Evolutionary conservation across 2,888 invertebrate species (phyloP).

Genomic region (Timema podura): DNA sequence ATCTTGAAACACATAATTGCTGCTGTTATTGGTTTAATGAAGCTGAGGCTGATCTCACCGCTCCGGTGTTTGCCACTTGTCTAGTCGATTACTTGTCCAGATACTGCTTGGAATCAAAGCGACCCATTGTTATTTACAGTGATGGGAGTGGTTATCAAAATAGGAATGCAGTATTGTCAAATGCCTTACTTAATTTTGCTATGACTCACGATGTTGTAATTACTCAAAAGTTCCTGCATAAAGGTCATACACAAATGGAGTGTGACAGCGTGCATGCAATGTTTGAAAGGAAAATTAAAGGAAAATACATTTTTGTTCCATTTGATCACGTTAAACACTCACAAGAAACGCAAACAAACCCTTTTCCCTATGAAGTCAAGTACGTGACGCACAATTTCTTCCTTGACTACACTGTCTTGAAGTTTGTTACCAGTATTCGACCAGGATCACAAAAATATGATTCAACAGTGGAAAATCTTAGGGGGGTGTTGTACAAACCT

Average conservation of each 20-base stretch:
- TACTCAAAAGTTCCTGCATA: no score
- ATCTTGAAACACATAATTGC: not conserved
- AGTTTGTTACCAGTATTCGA: conserved; percentile 7
- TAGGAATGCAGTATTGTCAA: not conserved
- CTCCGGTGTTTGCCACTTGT: conserved; percentile 9
- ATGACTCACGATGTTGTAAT: not conserved
- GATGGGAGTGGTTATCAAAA: conserved; percentile 5
- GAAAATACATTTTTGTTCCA: no score
- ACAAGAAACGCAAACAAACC: not conserved
- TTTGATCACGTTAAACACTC: no score
- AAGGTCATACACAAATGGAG: no score
- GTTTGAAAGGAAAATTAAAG: no score
- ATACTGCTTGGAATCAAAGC: not conserved
- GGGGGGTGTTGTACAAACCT: not conserved
- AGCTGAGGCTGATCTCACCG: conserved; percentile 2
- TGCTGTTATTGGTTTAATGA: conserved; percentile 7
- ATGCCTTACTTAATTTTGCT: conserved; percentile 4
- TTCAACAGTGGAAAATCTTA: not conserved
- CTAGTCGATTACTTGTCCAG: not conserved
- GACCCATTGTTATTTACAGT: conserved; percentile 1
- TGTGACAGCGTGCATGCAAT: no score
- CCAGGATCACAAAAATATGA: conserved; percentile 2
- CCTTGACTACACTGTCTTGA: conserved; percentile 2
- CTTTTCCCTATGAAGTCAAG: conserved; percentile 9
- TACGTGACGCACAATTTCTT: not conserved